Conservation (phyloP, 2,113 vertebrate species). For the Phainopepla nitens region DNA sequence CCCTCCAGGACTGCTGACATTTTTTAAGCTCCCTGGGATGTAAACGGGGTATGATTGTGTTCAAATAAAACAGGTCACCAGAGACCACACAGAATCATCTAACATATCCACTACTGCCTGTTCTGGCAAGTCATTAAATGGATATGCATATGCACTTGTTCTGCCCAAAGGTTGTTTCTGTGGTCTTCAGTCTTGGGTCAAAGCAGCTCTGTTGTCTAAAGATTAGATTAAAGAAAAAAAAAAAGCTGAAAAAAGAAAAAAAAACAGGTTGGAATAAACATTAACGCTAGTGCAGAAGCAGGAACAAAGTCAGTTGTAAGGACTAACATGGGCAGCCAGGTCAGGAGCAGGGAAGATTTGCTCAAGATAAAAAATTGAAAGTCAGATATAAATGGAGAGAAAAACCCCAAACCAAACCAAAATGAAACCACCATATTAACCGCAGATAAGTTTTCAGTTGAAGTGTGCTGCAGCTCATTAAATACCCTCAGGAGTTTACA, state of each 20-base stretch:
- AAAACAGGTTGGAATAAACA: neutral
- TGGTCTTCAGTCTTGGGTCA: neutral
- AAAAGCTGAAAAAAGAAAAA: neutral
- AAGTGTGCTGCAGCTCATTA: neutral
- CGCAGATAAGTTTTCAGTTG: neutral
- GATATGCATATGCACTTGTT: neutral
- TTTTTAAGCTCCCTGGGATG: neutral
- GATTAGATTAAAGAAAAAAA: neutral
- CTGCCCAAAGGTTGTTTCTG: neutral
- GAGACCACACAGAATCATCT: neutral
- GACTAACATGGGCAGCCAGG: rapidly evolving
- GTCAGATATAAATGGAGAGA: neutral
- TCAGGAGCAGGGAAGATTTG: neutral
- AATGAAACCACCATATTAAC: neutral
- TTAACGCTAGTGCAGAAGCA: neutral
- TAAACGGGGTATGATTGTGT: neutral
- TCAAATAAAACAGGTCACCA: neutral
- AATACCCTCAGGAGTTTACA: neutral
- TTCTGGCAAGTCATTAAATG: neutral
- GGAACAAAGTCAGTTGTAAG: neutral
- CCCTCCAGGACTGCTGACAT: neutral
- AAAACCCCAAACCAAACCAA: neutral
- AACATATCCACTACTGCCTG: neutral
- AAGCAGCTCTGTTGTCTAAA: neutral
- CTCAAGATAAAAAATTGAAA: neutral